Base-by-base conservation (phyloP, 2,888 invertebrate species). In the Leptinotarsa tumamoca region DNA sequence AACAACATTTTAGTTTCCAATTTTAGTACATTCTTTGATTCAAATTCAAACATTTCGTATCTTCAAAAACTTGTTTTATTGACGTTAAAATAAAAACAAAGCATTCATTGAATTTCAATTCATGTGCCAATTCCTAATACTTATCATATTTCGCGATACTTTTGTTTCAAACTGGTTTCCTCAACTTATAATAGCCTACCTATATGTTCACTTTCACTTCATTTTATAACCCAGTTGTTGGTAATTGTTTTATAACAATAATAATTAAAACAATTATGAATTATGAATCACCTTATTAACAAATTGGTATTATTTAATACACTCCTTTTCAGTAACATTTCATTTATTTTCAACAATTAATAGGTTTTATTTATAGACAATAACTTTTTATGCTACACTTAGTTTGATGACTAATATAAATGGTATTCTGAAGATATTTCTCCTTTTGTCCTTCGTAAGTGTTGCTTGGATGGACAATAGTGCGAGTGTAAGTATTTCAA, bases 181-280 rank as follows among this genome's bases (percentile, higher is more conserved):
- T 56, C 43, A 27, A 56, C 67, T 74, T 27, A 56, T 52, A 58
- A 54, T 70, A 52, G 51, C 18, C 18, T 49, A 56, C 67, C 67
- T 68, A 70, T 69, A 68, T 71, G 70, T 74, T 71, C 33, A 74
- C 77, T 77, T 77, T 77, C 77, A 77, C 77, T 77, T 68, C 52
- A 68, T 74, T 75, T 77, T 68, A 77, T 77, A 71, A 77, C 74
- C 77, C 61, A 77, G 76, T 71, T 77, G 51, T 68, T 76, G 21
- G 70, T 76, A 76, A 76, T 76, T 74, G 73, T 76, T 74, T 71
- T 76, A 71, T 71, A 76, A 74, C 69, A 69, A 70, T 74, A 73
- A 68, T 68, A 72, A 67, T 66, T 66, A 73, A 51, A 73, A 33
- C 70, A 50, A 68, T 58, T 71, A 75, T 73, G 73, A 76, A 76